These are phyloP conservation scores for Trichosurus vulpecula DNA, from an alignment of 2,797 vertebrate genomes.

Conservation along the genomic window DNA sequence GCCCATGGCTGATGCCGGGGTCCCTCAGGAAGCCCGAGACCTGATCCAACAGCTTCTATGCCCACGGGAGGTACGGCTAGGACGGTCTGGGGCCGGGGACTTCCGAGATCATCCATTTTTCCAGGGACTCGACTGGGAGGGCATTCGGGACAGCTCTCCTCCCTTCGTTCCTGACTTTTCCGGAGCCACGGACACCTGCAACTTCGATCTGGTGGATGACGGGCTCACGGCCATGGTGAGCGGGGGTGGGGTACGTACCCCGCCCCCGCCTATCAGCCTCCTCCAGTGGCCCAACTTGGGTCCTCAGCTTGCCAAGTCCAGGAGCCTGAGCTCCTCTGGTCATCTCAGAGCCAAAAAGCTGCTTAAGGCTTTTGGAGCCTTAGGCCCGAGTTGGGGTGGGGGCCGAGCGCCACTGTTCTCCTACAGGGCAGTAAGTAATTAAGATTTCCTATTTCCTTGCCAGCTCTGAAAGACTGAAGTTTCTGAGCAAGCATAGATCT, in stretches of 20 bases:
- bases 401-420: not conserved
- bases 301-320: not conserved
- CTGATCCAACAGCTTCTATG: conserved; percentile 89
- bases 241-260: conserved; percentile 79
- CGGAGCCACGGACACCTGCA: conserved; percentile 90
- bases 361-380: not conserved
- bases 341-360: not conserved
- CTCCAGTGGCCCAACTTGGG: not conserved
- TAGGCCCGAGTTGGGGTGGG: not conserved
- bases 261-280: not conserved
- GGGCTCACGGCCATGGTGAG: conserved; percentile 88
- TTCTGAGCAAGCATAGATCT: not conserved
- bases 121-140: conserved; percentile 87
- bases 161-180: conserved; percentile 88
- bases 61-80: conserved; percentile 86
- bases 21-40: conserved; percentile 84
- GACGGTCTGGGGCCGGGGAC: conserved; percentile 84
- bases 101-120: conserved; percentile 89
- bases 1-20: conserved; percentile 80
- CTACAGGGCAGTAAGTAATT: not conserved
- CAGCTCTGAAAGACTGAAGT: not conserved
- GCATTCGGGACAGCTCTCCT: conserved; percentile 84
- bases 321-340: not conserved
- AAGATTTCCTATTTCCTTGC: not conserved
- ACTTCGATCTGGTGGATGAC: conserved; percentile 92